Evolutionary conservation across 2,113 vertebrate genomes (phyloP), one percentile per base, ranked within the genome.

Genomic region (Halichoerus grypus): DNA sequence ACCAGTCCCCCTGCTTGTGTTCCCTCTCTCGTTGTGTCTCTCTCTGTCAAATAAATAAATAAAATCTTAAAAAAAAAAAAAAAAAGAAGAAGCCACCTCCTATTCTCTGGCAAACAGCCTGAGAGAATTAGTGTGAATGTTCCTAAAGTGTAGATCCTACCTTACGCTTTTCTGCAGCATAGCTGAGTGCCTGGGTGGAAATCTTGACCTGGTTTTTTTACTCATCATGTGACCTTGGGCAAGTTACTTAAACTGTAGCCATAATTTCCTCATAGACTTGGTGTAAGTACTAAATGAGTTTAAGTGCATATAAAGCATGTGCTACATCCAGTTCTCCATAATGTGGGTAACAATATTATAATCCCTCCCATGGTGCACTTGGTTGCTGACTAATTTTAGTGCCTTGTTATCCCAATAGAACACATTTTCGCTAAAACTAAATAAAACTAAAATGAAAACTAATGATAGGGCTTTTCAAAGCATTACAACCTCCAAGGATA

Each of bases 401-500:
- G 42, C 15, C 26, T 31, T 77, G 74, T 15, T 77, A 49, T 49
- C 74, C 26, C 42, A 26, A 10, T 49, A 76, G 31, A 28, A 77
- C 31, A 49, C 42, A 77, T 77, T 92, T 77, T 51, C 97, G 15
- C 61, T 74, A 69, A 95, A 95, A 88, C 12, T 76, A 76, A 28
- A 76, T 76, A 76, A 76, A 28, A 8, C 42, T 16, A 42, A 89
- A 46, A 31, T 92, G 10, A 81, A 84, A 90, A 79, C 3, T 87
- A 92, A 51, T 53, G 94, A 63, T 31, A 87, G 69, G 15, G 2
- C 8, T 72, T 92, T 89, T 63, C n/a, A 46, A 90, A 82, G 22
- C 15, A 12, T n/a, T 83, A 33, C 16, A 42, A 14, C 10, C 31
- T 92, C 42, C 26, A 71, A 15, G 14, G 71, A 74, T 59, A 57